A percentile compares a stretch with the other conserved stretches of the same genome.
phyloP scores from a whole-genome alignment of 2,113 vertebrate species.

The Notothenia coriiceps region DNA sequence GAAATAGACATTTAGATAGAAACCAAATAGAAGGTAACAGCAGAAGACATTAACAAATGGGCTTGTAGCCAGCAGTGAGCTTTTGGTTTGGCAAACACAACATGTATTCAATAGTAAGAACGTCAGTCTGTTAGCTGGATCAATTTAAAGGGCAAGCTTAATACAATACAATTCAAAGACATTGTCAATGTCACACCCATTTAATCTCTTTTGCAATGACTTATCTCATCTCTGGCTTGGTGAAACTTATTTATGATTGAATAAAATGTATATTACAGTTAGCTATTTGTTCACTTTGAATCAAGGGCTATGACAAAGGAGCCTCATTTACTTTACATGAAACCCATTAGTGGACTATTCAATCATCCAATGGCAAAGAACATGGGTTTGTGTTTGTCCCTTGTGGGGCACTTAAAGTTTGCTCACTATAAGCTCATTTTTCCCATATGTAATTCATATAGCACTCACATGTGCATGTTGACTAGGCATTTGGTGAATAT shows the following conservation, averaged over 20 bases:
- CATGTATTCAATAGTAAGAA: no score
- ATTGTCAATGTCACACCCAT: not conserved
- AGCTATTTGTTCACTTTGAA: not conserved
- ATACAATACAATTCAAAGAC: no score
- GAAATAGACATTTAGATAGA: no score
- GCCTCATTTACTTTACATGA: not conserved
- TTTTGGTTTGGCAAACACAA: no score
- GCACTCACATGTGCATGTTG: not conserved
- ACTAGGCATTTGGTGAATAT: not conserved
- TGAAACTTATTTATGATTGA: not conserved
- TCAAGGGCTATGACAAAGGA: not conserved
- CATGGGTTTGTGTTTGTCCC: not conserved
- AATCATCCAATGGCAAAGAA: constrained; percentile 10
- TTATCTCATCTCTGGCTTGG: not conserved
- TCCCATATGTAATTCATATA: constrained; percentile 9
- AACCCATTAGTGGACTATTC: not conserved
- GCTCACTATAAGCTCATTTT: not conserved
- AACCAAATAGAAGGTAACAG: no score
- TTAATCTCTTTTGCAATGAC: not conserved
- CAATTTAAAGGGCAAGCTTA: no score
- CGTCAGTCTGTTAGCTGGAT: no score
- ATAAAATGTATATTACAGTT: not conserved
- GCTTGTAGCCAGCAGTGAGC: no score
- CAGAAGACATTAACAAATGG: no score
- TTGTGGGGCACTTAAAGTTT: not conserved